These are phyloP conservation scores for Sinocyclocheilus maitianheensis DNA, from an alignment of 2,113 vertebrate genomes.

Conservation along the genomic window DNA sequence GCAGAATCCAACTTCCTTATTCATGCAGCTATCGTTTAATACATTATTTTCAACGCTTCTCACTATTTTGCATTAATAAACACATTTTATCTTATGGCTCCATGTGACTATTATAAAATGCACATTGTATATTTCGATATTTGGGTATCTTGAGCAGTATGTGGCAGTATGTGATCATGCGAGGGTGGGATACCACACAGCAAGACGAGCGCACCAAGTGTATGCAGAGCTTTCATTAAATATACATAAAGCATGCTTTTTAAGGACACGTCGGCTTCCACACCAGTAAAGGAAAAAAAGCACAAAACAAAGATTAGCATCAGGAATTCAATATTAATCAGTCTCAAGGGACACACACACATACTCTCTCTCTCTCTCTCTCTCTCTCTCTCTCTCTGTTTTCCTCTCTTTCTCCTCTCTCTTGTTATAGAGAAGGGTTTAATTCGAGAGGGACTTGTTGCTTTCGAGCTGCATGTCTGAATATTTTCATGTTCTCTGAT, in stretches of 20 bases:
- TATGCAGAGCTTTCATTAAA: slow-evolving; percentile 61
- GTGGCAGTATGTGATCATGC: slow-evolving; percentile 28
- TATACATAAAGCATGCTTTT: slow-evolving; percentile 59
- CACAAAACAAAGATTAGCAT: slow-evolving; percentile 65
- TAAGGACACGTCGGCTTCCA: slow-evolving; percentile 56
- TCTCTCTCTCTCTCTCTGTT: background rate
- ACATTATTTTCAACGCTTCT: background rate
- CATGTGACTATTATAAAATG: background rate
- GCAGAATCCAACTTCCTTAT: background rate
- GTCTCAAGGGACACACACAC: slow-evolving; percentile 53
- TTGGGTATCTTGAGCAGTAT: slow-evolving; percentile 26
- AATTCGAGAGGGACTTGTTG: slow-evolving; percentile 61
- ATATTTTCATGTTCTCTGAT: slow-evolving; percentile 56
- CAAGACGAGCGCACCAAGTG: slow-evolving; percentile 48
- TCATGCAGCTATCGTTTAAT: background rate
- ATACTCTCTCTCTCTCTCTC: slow-evolving; percentile 3
- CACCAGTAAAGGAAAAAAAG: slow-evolving; percentile 55
- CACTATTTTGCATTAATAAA: slow-evolving; percentile 19
- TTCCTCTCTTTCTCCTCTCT: slow-evolving; percentile 12
- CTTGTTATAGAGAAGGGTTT: slow-evolving; percentile 32
- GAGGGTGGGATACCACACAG: slow-evolving; percentile 46
- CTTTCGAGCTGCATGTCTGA: slow-evolving; percentile 37
- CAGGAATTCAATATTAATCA: slow-evolving; percentile 64
- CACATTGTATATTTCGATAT: background rate
- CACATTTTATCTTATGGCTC: background rate